These are phyloP conservation scores for Coecobrya sp. DNA, from an alignment of 2,888 invertebrate genomes.

Conservation along the genomic window DNA sequence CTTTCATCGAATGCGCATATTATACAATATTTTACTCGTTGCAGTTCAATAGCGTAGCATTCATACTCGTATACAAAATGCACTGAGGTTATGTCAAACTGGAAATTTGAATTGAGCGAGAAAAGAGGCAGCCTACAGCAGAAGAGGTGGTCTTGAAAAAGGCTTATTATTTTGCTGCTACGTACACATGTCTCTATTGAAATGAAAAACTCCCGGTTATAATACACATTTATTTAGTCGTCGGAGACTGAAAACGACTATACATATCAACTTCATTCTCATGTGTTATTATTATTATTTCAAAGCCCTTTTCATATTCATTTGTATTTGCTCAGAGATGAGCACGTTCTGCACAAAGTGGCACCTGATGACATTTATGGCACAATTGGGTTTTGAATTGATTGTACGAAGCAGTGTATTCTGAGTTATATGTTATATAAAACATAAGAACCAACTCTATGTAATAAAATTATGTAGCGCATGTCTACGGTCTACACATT, in stretches of 20 bases:
- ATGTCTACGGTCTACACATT: too few species aligned
- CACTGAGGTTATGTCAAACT: not conserved
- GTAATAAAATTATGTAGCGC: not conserved
- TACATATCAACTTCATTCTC: not conserved
- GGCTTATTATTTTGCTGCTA: not conserved
- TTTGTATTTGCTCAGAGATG: slow-evolving; percentile 43
- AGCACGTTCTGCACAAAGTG: slow-evolving; percentile 39
- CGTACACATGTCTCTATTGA: not conserved
- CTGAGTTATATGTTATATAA: not conserved
- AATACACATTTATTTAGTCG: not conserved
- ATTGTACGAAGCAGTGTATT: slow-evolving; percentile 3
- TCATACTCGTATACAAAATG: not conserved
- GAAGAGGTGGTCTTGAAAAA: not conserved
- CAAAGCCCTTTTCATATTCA: slow-evolving; percentile 16
- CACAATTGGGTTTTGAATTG: slow-evolving; percentile 44
- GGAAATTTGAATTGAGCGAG: slow-evolving; percentile 21
- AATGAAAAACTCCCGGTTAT: not conserved
- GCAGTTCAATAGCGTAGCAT: not conserved
- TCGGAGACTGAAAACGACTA: not conserved
- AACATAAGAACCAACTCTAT: not conserved
- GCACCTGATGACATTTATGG: slow-evolving; percentile 62
- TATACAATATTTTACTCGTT: not conserved
- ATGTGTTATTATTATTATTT: slow-evolving; percentile 10
- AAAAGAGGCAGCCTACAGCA: not conserved
- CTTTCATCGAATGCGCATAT: not conserved